Conservation (phyloP, 1,140 invertebrate genomes). For the Pseudomyrmex concolor region DNA sequence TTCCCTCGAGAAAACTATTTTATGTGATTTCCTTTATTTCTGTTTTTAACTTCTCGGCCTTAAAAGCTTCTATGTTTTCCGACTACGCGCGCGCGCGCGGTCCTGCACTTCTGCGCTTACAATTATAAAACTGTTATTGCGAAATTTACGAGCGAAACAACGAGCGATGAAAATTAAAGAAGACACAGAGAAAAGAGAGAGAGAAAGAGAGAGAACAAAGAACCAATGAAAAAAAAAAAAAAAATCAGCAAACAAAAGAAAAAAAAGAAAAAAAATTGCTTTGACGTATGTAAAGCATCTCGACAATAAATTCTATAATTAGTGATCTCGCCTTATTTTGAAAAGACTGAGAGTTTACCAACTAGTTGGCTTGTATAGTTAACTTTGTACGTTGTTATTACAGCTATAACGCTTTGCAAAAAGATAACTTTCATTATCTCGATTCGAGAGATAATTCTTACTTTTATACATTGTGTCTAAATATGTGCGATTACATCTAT, state of each 20-base stretch:
- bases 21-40: constrained; percentile 53
- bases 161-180: neutral
- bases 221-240: constrained; percentile 37
- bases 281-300: neutral
- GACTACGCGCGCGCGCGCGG: neutral
- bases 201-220: neutral
- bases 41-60: constrained; percentile 28
- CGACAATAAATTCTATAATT: constrained; percentile 63
- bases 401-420: constrained; percentile 43
- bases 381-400: constrained; percentile 59
- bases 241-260: neutral
- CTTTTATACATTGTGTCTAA: neutral
- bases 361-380: constrained; percentile 49
- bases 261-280: neutral
- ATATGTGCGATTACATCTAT: no score
- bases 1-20: constrained; percentile 22
- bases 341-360: no score
- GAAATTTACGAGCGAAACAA: neutral
- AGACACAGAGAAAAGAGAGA: no score
- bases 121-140: constrained; percentile 53
- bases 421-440: neutral
- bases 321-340: no score
- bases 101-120: constrained; percentile 14
- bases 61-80: constrained; percentile 40
- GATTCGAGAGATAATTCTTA: no score